Evolutionary conservation across 2,113 vertebrate species (phyloP).

Genomic region (Dolichotis patagonum): DNA sequence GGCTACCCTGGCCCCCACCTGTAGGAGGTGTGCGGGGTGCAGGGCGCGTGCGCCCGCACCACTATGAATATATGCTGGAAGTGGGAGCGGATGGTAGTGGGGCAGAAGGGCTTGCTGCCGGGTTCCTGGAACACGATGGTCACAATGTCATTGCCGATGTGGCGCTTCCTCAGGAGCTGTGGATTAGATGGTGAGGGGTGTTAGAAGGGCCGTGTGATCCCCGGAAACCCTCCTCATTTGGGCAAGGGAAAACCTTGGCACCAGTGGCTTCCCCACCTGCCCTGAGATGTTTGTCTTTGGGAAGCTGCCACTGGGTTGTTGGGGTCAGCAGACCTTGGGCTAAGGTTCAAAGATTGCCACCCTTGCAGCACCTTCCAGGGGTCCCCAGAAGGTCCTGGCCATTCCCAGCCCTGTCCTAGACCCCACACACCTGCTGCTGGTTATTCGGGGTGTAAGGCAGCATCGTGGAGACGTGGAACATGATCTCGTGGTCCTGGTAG

Average conservation of each 20-base stretch:
- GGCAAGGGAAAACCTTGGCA: neutral
- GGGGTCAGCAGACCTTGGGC: neutral
- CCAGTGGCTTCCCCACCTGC: neutral
- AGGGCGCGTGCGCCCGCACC: conserved; percentile 89
- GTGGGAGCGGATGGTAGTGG: conserved; percentile 93
- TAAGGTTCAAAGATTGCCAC: neutral
- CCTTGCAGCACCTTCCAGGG: neutral
- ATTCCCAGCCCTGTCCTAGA: neutral
- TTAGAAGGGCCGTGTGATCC: neutral
- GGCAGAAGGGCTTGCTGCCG: conserved; percentile 92
- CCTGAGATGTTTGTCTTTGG: neutral
- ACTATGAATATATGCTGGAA: conserved; percentile 96
- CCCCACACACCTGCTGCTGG: conserved; percentile 72
- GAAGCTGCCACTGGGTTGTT: neutral
- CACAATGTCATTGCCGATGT: conserved; percentile 96
- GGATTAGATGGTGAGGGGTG: neutral
- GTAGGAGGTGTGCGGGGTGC: conserved; percentile 91
- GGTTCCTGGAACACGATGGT: conserved; percentile 96
- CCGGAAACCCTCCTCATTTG: neutral
- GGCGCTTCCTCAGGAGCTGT: conserved; percentile 93
- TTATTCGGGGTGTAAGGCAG: conserved; percentile 76
- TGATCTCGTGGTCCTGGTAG: conserved; percentile 96
- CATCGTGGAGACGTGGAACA: conserved; percentile 97
- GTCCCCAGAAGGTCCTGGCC: neutral
- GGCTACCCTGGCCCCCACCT: conserved; percentile 81